Evolutionary conservation across 1,140 invertebrate genomes (phyloP), one percentile per base, ranked within the genome.

Genomic region (Heliconius hewitsoni): DNA sequence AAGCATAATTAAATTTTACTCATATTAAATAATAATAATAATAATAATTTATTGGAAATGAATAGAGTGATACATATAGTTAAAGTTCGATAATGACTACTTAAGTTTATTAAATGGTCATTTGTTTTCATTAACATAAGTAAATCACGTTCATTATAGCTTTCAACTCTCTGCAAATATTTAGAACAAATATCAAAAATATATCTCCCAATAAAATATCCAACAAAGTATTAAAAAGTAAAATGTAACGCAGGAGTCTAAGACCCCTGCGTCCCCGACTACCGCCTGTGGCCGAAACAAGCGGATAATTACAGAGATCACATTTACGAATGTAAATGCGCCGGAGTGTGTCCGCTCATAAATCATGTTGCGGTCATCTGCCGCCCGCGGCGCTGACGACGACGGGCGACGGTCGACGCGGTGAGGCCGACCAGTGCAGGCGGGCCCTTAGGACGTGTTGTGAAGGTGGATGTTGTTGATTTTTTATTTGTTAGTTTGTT

Each of bases 301-400:
- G 88, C 86, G 82, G 84, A 86, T 93, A 91, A 91, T 93, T 93
- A 93, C 87, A 87, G 77, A 86, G 87, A 92, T 93, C 91, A 90
- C 89, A 92, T 91, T 91, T 89, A 91, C 90, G 84, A 89, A 79
- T 83, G 75, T 83, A 77, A 89, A 89, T 86, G 87, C 81, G 83
- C 42, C 73, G 57, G 86, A 87, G 73, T 86, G 84, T 86, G 77
- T 79, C 85, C 83, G 81, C 78, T 82, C 85, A 86, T 90, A 87
- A 89, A 89, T 90, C 88, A 90, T 88, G 85, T 79, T 82, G 87
- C 88, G 88, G 89, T 90, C 89, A 90, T 90, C 89, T 89, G 88
- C 89, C 87, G 89, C 89, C 89, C 84, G 81, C 81, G 81, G 81
- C 81, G 81, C 85, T 90, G 88, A 85, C 84, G 87, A 89, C 86